phyloP scores from a whole-genome alignment of 2,888 invertebrate genomes.

The Pachydiplax longipennis region DNA sequence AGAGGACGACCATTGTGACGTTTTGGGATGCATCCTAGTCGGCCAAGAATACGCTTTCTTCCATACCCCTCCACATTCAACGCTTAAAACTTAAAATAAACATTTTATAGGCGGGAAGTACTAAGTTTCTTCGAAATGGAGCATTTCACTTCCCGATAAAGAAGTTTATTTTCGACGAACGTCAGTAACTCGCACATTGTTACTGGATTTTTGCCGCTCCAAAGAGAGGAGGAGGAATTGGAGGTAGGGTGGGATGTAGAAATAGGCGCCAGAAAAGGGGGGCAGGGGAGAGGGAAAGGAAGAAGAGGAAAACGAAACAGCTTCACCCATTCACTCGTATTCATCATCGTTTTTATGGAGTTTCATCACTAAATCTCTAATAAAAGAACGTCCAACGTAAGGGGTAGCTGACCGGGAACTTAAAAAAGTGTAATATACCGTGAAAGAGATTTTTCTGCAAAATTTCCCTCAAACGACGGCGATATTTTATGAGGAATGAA shows the following conservation, averaged over 20 bases:
- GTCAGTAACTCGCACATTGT: not conserved
- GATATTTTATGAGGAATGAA: too few species aligned
- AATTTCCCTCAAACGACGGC: too few species aligned
- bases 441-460: too few species aligned
- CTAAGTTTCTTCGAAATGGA: not conserved
- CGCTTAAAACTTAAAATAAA: not conserved
- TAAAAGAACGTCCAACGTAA: too few species aligned
- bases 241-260: not conserved
- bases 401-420: too few species aligned
- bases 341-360: too few species aligned
- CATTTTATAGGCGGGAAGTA: not conserved
- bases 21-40: slow-evolving; percentile 38
- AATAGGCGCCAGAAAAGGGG: too few species aligned
- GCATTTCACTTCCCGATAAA: not conserved
- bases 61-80: not conserved
- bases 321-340: too few species aligned
- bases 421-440: too few species aligned
- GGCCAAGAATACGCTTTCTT: slow-evolving; percentile 34
- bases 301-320: not conserved
- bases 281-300: not conserved
- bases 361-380: too few species aligned
- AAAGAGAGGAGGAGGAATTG: not conserved
- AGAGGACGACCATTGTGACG: slow-evolving; percentile 3
- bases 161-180: not conserved
- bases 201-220: not conserved